Evolutionary conservation across 2,113 vertebrate genomes (phyloP).

Genomic region (Pygoscelis antarcticus): DNA sequence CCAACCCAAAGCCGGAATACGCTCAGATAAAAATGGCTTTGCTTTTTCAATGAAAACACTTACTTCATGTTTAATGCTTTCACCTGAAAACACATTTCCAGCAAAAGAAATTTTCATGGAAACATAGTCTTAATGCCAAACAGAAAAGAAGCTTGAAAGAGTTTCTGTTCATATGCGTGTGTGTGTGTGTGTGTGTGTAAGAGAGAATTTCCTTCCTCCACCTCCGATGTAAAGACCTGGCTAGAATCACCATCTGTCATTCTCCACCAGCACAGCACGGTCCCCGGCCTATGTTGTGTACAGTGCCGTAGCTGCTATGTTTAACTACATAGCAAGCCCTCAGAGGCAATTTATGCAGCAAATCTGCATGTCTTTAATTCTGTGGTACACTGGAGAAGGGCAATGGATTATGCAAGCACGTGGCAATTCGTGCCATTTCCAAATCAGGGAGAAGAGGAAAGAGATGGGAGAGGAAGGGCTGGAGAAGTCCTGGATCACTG

Average conservation of each 20-base stretch:
- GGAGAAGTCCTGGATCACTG: neutral
- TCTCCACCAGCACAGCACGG: neutral
- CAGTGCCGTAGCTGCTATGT: rapidly evolving
- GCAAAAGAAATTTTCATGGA: neutral
- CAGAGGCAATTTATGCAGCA: neutral
- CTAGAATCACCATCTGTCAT: rapidly evolving
- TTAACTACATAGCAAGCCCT: neutral
- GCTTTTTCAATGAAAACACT: neutral
- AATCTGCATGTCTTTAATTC: neutral
- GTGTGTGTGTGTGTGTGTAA: neutral
- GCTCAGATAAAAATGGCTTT: neutral
- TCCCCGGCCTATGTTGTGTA: neutral
- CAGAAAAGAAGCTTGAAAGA: neutral
- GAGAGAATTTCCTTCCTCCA: neutral
- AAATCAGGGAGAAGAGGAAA: neutral
- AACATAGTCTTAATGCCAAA: neutral
- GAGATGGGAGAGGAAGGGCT: neutral
- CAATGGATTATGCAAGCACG: neutral
- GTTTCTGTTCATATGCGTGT: neutral
- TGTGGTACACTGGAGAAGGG: neutral
- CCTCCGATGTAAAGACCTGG: neutral
- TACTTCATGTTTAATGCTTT: neutral
- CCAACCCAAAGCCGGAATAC: neutral
- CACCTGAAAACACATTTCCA: neutral
- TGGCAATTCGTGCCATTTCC: neutral